phyloP scores from a whole-genome alignment of 1,140 invertebrate species.

The Bilobella aurantiaca region DNA sequence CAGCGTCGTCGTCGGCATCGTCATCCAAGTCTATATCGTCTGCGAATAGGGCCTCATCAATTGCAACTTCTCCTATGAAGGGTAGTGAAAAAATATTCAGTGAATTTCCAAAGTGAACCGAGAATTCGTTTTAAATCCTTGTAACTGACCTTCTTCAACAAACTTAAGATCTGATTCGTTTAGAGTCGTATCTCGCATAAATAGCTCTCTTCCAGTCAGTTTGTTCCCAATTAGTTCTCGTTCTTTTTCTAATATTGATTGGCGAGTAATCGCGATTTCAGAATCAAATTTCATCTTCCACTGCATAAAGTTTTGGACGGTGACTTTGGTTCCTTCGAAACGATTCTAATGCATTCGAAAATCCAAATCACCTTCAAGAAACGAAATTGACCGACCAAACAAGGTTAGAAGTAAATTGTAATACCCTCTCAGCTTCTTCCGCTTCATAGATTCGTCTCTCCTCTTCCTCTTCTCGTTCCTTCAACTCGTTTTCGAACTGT shows the following conservation, averaged over 20 bases:
- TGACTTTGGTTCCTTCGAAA: conserved; percentile 89
- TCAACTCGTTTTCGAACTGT: conserved; percentile 65
- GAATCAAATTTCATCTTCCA: conserved; percentile 92
- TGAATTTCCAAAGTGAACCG: too few species aligned
- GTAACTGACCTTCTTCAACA: not conserved
- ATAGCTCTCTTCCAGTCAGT: conserved; percentile 72
- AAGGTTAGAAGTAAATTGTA: conserved; percentile 15
- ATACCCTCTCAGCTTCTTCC: conserved; percentile 76
- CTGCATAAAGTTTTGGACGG: conserved; percentile 86
- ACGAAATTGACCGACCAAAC: not conserved
- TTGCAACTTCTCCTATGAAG: conserved; percentile 76
- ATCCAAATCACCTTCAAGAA: too few species aligned
- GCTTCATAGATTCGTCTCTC: conserved; percentile 58
- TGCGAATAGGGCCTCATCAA: conserved; percentile 89
- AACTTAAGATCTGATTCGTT: conserved; percentile 93
- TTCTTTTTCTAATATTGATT: conserved; percentile 53
- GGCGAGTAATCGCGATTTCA: conserved; percentile 69
- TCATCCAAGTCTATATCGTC: conserved; percentile 81
- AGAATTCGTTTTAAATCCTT: not conserved
- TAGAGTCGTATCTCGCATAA: conserved; percentile 79
- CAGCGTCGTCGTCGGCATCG: conserved; percentile 52
- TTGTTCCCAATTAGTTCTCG: conserved; percentile 44
- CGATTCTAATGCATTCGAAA: conserved; percentile 56
- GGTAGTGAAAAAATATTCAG: conserved; percentile 88
- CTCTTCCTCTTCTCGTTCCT: conserved; percentile 57